Conservation (phyloP, 2,113 vertebrate species). For the Myxocyprinus asiaticus region DNA sequence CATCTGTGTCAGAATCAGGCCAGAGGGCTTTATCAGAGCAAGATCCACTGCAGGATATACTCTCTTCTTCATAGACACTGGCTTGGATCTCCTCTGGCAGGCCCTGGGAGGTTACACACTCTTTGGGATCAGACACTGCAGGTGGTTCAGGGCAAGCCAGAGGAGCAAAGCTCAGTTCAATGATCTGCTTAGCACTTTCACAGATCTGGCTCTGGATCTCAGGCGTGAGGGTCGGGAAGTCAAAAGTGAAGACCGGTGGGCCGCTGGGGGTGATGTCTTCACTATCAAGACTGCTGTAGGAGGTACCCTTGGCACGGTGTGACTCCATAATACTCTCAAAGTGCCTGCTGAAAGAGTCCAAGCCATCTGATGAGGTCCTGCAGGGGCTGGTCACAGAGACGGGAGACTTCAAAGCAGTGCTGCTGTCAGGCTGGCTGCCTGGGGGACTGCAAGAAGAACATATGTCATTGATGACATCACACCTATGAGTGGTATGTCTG, state of each 20-base stretch:
- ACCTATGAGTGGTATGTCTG: no score
- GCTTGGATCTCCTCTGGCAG: background rate
- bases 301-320: conserved; percentile 94
- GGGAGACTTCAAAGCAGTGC: conserved; percentile 80
- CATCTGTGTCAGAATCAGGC: conserved; percentile 21
- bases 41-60: background rate
- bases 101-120: conserved; percentile 46
- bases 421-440: conserved; percentile 37
- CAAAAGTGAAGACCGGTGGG: conserved; percentile 87
- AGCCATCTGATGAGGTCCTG: conserved; percentile 82
- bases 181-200: conserved; percentile 81
- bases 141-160: conserved; percentile 71
- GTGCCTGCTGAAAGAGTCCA: conserved; percentile 95
- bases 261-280: conserved; percentile 87
- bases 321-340: conserved; percentile 98
- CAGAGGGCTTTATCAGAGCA: background rate
- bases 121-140: conserved; percentile 47
- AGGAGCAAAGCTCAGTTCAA: conserved; percentile 81
- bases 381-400: conserved; percentile 80
- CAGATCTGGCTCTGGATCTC: conserved; percentile 86
- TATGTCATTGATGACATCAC: no score
- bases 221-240: conserved; percentile 84
- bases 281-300: conserved; percentile 93
- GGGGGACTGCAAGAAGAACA: conserved; percentile 46
- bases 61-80: conserved; percentile 24